Base-by-base conservation (phyloP, 2,113 vertebrate genomes). In the Romanogobio albipinnatus region DNA sequence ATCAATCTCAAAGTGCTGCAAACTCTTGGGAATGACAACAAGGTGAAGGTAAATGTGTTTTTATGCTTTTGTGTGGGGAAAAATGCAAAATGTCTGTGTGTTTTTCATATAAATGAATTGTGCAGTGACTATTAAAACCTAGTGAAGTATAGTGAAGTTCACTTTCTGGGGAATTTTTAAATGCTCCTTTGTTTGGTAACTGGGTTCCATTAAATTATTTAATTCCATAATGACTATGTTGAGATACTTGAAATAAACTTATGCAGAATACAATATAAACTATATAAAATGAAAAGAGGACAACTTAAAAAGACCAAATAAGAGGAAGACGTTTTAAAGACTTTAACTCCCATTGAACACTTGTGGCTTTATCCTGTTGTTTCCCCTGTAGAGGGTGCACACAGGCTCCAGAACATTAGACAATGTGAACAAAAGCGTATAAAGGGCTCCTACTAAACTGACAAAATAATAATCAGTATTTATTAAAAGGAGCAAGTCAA, bases 1-100 rank as follows among this genome's bases (percentile, higher is more conserved):
- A 97, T 99, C 93, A 99, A 94, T 76, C 90, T 95, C 51, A 99
- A 97, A 93, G 94, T 99, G 81, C 89, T 95, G 17, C 98, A 99
- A 86, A 95, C 94, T 26, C 93, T 99, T 5, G 96, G 95, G 86
- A 96, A 89, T 62, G 97, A 99, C 81, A 93, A 99, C 88, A 93
- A 94, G 81, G 95, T 99, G 87, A 97, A 97, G 97, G 98, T 99
- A 89, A 75, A 88, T 7, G 49, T 3, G 26, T 71, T 39, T 76
- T 9, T 71, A 17, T 51, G 33, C 24, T 24, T 66, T 56, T 11
- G 56, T 51, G 22, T 73, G 22, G 9, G 15, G 2, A 39, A 14
- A 29, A 10, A 4, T 51, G 6, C 11, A 45, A 26, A 81, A 26
- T 70, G 49, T 58, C 1, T 2, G 5, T 61, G 29, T 26, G 0